Conservation (phyloP, 92 coral and sea anemone genomes). For the Virgularia gustaviana region DNA sequence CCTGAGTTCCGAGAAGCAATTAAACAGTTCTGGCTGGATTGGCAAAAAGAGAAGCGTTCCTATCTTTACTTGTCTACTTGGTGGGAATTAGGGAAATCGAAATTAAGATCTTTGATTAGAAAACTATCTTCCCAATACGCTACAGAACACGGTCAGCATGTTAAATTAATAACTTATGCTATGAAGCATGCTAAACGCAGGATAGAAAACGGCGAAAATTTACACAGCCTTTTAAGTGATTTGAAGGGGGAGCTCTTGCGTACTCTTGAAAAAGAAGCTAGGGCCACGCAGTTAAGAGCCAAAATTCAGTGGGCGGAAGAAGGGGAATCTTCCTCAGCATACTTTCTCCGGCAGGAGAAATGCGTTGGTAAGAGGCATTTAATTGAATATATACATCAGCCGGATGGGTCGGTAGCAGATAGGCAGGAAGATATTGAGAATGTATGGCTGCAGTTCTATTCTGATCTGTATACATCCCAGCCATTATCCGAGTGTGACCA, state of each 20-base stretch:
- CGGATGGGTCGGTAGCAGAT: not conserved
- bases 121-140: not conserved
- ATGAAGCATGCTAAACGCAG: not conserved
- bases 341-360: constrained; percentile 10
- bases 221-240: no score
- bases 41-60: not conserved
- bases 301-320: constrained; percentile 32
- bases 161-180: not conserved
- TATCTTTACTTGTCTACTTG: not conserved
- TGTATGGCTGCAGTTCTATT: constrained; percentile 1
- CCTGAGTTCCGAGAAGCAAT: not conserved
- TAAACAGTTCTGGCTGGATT: not conserved
- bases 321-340: constrained; percentile 20
- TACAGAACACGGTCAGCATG: not conserved
- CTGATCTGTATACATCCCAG: not conserved
- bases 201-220: not conserved
- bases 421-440: not conserved
- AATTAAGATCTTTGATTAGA: not conserved
- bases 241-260: no score
- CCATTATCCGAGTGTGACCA: not conserved
- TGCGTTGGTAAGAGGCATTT: not conserved
- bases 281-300: constrained; percentile 35
- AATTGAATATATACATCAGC: not conserved
- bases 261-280: not conserved
- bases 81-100: constrained; percentile 42